These are phyloP conservation scores for Heteropelma amictum DNA, from an alignment of 2,888 invertebrate species.

Conservation along the genomic window DNA sequence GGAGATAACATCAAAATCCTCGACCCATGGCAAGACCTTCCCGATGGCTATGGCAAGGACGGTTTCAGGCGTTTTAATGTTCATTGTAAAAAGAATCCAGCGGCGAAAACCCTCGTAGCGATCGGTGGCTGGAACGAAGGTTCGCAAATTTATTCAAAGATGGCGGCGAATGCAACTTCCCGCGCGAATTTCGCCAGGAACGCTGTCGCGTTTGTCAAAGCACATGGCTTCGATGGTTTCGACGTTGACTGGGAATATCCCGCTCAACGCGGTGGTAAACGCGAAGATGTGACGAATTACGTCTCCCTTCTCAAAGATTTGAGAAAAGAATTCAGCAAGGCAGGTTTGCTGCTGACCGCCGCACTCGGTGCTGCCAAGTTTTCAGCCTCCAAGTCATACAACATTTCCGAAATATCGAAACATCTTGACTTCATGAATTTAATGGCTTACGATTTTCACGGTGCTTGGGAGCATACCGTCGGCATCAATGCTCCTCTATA, in stretches of 20 bases:
- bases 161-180: slow-evolving; percentile 77
- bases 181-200: slow-evolving; percentile 81
- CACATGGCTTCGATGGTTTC: slow-evolving; percentile 83
- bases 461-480: slow-evolving; percentile 82
- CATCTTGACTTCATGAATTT: slow-evolving; percentile 84
- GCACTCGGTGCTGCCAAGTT: slow-evolving; percentile 80
- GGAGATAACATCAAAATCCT: slow-evolving; percentile 80
- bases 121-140: slow-evolving; percentile 86
- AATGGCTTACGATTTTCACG: slow-evolving; percentile 88
- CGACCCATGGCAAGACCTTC: slow-evolving; percentile 83
- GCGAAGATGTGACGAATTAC: slow-evolving; percentile 79
- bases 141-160: slow-evolving; percentile 81
- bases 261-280: slow-evolving; percentile 79
- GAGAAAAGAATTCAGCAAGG: slow-evolving; percentile 79
- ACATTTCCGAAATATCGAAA: slow-evolving; percentile 80
- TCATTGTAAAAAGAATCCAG: slow-evolving; percentile 80
- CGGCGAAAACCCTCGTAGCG: slow-evolving; percentile 81
- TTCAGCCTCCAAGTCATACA: slow-evolving; percentile 80
- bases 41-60: slow-evolving; percentile 78
- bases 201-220: slow-evolving; percentile 79
- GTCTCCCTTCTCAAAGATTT: slow-evolving; percentile 80
- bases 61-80: slow-evolving; percentile 80
- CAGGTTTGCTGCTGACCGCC: slow-evolving; percentile 72
- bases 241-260: slow-evolving; percentile 88
- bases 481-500: slow-evolving; percentile 86